Evolutionary conservation across 2,113 vertebrate genomes (phyloP).

Genomic region (Mesoclemmys tuberculata): DNA sequence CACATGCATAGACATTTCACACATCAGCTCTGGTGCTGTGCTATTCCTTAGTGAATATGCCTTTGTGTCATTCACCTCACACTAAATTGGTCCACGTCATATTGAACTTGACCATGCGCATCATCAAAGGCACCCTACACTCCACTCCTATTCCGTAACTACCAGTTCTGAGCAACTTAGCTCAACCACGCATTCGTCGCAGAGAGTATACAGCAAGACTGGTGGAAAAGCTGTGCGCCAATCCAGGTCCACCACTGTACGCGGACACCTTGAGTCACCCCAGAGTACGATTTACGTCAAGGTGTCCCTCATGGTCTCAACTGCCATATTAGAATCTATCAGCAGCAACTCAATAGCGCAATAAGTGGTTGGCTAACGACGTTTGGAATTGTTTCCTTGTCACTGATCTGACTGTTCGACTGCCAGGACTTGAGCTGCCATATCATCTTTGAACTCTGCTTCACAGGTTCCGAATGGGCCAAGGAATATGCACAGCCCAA

Average conservation of each 20-base stretch:
- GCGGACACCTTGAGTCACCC: background rate
- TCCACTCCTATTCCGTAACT: background rate
- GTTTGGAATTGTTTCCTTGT: background rate
- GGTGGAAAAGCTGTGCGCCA: background rate
- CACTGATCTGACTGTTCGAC: background rate
- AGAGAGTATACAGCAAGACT: background rate
- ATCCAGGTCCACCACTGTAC: background rate
- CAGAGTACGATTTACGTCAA: background rate
- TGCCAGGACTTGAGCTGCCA: background rate
- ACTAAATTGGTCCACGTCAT: background rate
- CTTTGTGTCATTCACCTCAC: background rate
- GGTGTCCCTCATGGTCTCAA: background rate
- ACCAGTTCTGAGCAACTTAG: background rate
- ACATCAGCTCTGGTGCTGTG: background rate
- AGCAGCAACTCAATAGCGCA: background rate
- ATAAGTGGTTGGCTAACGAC: background rate
- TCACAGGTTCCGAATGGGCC: background rate
- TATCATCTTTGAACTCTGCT: background rate
- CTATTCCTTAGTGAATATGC: background rate
- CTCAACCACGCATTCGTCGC: background rate
- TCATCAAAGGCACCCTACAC: background rate
- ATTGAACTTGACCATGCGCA: background rate
- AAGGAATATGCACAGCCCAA: background rate
- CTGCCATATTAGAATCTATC: background rate
- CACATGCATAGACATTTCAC: background rate